Conservation (phyloP, 2,113 vertebrate species). For the Carassius carassius region DNA sequence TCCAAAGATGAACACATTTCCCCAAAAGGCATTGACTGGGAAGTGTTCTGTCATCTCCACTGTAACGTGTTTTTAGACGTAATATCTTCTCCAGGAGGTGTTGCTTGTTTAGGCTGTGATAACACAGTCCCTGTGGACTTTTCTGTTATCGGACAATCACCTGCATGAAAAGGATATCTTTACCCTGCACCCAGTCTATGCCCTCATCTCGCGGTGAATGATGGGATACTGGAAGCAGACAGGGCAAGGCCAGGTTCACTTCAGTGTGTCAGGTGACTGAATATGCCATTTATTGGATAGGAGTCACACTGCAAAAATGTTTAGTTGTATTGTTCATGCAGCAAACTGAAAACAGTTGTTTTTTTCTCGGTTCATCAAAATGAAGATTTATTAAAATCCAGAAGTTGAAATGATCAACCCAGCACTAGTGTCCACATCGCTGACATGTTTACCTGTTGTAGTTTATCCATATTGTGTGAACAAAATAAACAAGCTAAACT, state of each 20-base stretch:
- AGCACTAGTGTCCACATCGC: too few species aligned
- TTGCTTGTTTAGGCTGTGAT: slow-evolving; percentile 65
- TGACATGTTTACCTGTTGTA: too few species aligned
- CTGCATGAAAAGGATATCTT: slow-evolving; percentile 71
- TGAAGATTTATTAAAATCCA: too few species aligned
- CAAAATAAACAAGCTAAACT: too few species aligned
- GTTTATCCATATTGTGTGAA: too few species aligned
- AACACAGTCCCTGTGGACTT: slow-evolving; percentile 46
- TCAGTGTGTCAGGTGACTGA: slow-evolving; percentile 22
- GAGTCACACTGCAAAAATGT: background rate
- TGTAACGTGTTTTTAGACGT: slow-evolving; percentile 46
- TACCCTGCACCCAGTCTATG: background rate
- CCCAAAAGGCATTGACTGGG: background rate
- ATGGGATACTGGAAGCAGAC: background rate
- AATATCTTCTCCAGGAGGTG: slow-evolving; percentile 39
- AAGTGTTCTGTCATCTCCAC: background rate
- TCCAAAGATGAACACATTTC: background rate
- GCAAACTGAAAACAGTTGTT: background rate
- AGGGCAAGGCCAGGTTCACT: slow-evolving; percentile 12
- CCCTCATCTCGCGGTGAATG: slow-evolving; percentile 17
- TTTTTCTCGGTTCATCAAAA: background rate
- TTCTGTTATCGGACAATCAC: slow-evolving; percentile 60
- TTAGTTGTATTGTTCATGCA: background rate
- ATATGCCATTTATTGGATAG: background rate
- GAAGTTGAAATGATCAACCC: too few species aligned